Conservation (phyloP, 2,797 vertebrate species). For the Eidolon dupreanum region DNA sequence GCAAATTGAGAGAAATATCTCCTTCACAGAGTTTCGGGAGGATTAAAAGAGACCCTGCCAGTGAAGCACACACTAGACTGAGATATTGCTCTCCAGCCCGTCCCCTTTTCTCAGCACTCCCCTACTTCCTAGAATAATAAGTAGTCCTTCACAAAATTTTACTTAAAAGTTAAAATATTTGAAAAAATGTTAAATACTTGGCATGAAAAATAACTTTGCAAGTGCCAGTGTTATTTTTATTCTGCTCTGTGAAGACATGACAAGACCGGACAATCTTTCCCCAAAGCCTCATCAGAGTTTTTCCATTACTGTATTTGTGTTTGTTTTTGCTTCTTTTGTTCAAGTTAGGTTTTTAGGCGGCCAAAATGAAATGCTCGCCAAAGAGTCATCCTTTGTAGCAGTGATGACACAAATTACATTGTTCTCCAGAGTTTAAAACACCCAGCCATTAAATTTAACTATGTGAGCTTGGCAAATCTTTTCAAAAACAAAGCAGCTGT, state of each 20-base stretch:
- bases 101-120: no score
- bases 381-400: constrained; percentile 81
- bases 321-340: constrained; percentile 81
- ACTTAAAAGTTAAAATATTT: constrained; percentile 42
- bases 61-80: background rate
- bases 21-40: background rate
- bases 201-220: constrained; percentile 44
- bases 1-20: background rate
- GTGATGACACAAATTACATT: constrained; percentile 86
- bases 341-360: constrained; percentile 78
- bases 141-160: background rate
- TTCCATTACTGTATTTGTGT: constrained; percentile 77
- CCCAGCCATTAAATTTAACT: constrained; percentile 86
- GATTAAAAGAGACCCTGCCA: background rate
- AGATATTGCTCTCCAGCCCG: background rate
- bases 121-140: background rate
- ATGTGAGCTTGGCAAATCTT: constrained; percentile 81
- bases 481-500: constrained; percentile 82
- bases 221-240: constrained; percentile 48
- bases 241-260: constrained; percentile 60
- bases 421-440: constrained; percentile 82
- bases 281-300: constrained; percentile 73
- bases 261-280: constrained; percentile 58
- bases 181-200: constrained; percentile 43
- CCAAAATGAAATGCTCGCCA: constrained; percentile 76